These are phyloP conservation scores for Pygocentrus nattereri DNA, from an alignment of 2,797 vertebrate genomes.

Conservation along the genomic window DNA sequence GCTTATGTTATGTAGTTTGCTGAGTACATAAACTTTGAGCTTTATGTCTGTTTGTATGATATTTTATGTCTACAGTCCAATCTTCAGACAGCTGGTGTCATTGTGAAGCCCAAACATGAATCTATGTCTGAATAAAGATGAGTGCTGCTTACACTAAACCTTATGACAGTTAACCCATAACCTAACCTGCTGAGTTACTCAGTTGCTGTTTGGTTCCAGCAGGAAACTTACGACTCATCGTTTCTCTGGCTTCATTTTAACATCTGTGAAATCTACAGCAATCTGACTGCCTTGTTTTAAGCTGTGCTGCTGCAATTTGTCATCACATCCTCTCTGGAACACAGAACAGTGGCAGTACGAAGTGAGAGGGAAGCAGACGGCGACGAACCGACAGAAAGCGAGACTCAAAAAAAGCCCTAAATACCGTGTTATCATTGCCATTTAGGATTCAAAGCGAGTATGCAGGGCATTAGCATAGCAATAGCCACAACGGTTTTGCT, in stretches of 20 bases:
- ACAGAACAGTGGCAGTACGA: neutral
- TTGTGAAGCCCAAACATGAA: neutral
- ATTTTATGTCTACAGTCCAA: neutral
- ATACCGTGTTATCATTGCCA: neutral
- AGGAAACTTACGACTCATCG: neutral
- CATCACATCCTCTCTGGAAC: neutral
- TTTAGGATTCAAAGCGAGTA: neutral
- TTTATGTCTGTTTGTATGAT: neutral
- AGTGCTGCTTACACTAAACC: neutral
- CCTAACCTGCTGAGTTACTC: neutral
- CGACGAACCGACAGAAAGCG: neutral
- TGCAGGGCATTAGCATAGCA: conserved; percentile 26
- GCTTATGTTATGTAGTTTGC: no score
- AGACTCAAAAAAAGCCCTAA: neutral
- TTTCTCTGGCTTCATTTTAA: neutral
- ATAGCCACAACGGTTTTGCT: neutral
- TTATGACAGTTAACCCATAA: neutral
- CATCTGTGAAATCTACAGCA: neutral
- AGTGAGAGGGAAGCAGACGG: neutral
- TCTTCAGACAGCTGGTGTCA: neutral
- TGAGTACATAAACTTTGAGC: no score
- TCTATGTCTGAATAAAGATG: neutral
- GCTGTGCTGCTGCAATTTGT: neutral
- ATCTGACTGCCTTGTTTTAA: neutral
- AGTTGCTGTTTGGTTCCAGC: neutral